These are phyloP conservation scores for Cryptotis parvus DNA, from an alignment of 2,113 vertebrate species.

Conservation along the genomic window DNA sequence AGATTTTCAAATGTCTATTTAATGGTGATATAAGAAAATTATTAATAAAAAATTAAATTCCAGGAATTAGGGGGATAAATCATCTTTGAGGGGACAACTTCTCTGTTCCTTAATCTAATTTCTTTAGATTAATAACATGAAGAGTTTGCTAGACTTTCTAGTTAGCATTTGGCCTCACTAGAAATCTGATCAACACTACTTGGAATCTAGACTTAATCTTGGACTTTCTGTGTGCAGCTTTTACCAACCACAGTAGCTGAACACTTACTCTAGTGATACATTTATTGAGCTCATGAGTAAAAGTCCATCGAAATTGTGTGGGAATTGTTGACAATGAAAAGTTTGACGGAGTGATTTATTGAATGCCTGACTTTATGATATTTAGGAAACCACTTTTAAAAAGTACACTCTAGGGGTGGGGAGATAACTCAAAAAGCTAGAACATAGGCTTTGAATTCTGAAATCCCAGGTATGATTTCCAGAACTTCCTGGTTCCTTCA, in stretches of 20 bases:
- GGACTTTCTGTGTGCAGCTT: neutral
- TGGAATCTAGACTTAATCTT: neutral
- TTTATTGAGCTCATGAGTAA: neutral
- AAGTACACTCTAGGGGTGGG: neutral
- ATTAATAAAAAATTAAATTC: neutral
- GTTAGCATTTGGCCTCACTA: neutral
- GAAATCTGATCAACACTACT: too few relatives aligned
- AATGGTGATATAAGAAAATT: too few relatives aligned
- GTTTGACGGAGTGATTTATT: conserved; percentile 19
- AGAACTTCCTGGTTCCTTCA: too few relatives aligned
- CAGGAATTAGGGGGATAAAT: neutral
- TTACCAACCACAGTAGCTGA: neutral
- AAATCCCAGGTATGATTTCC: too few relatives aligned
- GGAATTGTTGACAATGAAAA: neutral
- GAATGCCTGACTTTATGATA: neutral
- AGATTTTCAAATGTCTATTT: too few relatives aligned
- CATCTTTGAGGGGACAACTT: neutral
- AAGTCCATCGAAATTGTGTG: conserved; percentile 21
- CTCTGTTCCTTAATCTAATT: neutral
- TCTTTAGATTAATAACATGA: neutral
- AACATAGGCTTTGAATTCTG: too few relatives aligned
- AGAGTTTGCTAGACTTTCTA: neutral
- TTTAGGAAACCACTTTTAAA: conserved; percentile 50
- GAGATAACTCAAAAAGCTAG: too few relatives aligned
- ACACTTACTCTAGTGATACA: neutral